phyloP scores from a whole-genome alignment of 2,888 invertebrate species.

The Chymomyza procnemis region DNA sequence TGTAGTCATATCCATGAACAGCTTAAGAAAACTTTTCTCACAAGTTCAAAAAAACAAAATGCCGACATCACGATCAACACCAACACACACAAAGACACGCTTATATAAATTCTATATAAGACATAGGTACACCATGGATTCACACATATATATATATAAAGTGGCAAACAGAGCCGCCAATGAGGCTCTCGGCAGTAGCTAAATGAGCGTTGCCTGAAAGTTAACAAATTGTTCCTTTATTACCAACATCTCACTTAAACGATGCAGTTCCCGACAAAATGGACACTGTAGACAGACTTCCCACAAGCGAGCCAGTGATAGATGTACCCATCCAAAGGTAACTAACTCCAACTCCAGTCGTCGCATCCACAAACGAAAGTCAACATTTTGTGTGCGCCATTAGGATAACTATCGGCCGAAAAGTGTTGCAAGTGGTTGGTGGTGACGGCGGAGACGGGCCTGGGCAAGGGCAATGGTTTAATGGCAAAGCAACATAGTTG shows the following conservation, averaged over 20 bases:
- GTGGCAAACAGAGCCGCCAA: slow-evolving; percentile 54
- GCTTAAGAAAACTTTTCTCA: background rate
- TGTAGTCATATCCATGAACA: background rate
- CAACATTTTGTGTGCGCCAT: slow-evolving; percentile 45
- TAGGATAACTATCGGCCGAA: slow-evolving; percentile 70
- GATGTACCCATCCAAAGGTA: slow-evolving; percentile 51
- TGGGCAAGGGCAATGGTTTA: slow-evolving; percentile 11
- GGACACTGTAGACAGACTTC: slow-evolving; percentile 1
- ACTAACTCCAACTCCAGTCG: background rate
- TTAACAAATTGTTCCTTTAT: slow-evolving; percentile 72
- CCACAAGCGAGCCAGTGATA: slow-evolving; percentile 47
- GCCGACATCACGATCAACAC: slow-evolving; percentile 19
- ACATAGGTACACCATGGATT: background rate
- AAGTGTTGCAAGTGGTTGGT: slow-evolving; percentile 1
- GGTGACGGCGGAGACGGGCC: slow-evolving; percentile 24
- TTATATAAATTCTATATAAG: background rate
- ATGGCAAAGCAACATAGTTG: background rate
- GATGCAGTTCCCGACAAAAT: slow-evolving; percentile 15
- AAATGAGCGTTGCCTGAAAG: slow-evolving; percentile 58
- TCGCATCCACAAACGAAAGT: slow-evolving; percentile 62
- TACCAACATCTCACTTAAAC: slow-evolving; percentile 72
- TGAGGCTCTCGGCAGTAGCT: slow-evolving; percentile 62
- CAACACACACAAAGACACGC: slow-evolving; percentile 47
- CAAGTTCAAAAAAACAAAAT: background rate
- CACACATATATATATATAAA: background rate